phyloP scores from a whole-genome alignment of 2,888 invertebrate species.

The Sphaeridia pumilis region DNA sequence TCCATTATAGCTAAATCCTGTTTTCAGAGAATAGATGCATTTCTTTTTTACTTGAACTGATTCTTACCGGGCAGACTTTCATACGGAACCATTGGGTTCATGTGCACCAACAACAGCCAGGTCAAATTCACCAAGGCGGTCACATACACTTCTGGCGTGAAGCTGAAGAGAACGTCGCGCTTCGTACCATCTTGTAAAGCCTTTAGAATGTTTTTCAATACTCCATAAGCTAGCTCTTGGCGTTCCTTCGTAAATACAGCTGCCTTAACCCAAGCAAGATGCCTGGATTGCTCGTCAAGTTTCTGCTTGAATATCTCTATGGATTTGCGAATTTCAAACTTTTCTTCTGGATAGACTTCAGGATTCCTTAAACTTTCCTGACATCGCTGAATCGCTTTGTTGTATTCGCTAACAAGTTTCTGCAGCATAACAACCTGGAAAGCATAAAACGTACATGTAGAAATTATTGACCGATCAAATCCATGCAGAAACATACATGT shows the following conservation, averaged over 20 bases:
- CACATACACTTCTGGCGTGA: slow-evolving; percentile 61
- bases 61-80: slow-evolving; percentile 47
- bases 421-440: slow-evolving; percentile 23
- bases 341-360: slow-evolving; percentile 16
- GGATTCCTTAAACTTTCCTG: slow-evolving; percentile 39
- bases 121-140: slow-evolving; percentile 54
- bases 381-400: slow-evolving; percentile 50
- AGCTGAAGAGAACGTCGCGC: slow-evolving; percentile 52
- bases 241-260: slow-evolving; percentile 54
- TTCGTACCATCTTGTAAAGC: slow-evolving; percentile 45
- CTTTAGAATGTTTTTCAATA: slow-evolving; percentile 49
- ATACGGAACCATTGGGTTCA: slow-evolving; percentile 52
- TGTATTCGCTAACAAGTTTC: slow-evolving; percentile 44
- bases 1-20: too few relatives aligned
- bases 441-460: neutral
- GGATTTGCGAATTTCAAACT: slow-evolving; percentile 47
- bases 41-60: neutral
- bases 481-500: too few relatives aligned
- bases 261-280: slow-evolving; percentile 57
- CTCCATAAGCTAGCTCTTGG: slow-evolving; percentile 50
- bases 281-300: slow-evolving; percentile 49
- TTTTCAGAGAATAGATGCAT: too few relatives aligned
- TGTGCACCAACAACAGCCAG: slow-evolving; percentile 51
- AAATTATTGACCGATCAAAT: neutral
- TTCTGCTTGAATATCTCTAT: slow-evolving; percentile 50